Evolutionary conservation across 1,140 invertebrate species (phyloP).

Genomic region (Venturia canescens): DNA sequence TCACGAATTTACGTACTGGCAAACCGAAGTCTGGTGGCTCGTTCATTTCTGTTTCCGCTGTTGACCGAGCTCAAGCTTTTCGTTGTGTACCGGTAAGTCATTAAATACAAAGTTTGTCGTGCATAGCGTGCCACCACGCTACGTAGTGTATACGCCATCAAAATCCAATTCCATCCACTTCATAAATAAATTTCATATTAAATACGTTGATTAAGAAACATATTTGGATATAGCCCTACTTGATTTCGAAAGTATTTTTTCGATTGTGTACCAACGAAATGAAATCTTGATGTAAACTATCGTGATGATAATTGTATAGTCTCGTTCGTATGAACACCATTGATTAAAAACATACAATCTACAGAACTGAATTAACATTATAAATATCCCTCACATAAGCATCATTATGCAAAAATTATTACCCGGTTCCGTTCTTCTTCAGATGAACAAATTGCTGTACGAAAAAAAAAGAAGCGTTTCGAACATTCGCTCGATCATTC

Average conservation of each 20-base stretch:
- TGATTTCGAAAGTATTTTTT: conserved; percentile 6
- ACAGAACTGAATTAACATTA: conserved; percentile 54
- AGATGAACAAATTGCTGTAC: no score
- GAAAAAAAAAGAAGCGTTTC: background rate
- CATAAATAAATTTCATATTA: background rate
- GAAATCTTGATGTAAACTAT: background rate
- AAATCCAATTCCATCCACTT: conserved; percentile 29
- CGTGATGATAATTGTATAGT: conserved; percentile 61
- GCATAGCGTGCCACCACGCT: no score
- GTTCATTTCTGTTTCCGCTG: conserved; percentile 21
- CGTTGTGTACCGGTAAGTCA: background rate
- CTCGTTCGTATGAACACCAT: conserved; percentile 66
- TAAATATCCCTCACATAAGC: background rate
- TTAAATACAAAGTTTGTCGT: background rate
- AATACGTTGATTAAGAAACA: background rate
- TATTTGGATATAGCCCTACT: background rate
- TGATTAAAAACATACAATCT: conserved; percentile 57
- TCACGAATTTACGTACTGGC: no score
- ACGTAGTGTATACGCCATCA: background rate
- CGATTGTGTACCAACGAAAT: background rate
- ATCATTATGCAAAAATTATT: background rate
- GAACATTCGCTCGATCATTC: background rate
- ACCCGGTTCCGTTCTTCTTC: background rate
- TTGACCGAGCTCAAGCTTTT: background rate
- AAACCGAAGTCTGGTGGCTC: background rate